Conservation (phyloP, 2,888 invertebrate genomes). For the Conchocele bisecta region DNA sequence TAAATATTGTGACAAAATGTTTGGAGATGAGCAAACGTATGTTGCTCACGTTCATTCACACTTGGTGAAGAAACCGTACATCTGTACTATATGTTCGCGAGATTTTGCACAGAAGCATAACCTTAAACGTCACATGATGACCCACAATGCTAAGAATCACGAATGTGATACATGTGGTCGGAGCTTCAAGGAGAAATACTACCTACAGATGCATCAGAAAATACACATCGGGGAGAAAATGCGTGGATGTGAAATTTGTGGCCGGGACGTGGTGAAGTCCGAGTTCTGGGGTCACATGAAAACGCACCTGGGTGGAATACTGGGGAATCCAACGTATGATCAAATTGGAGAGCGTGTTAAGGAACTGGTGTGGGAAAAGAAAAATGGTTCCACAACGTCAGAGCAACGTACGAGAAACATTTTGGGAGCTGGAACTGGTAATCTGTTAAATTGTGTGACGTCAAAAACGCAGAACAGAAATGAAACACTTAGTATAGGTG, state of each 20-base stretch:
- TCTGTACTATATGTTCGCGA: conserved; percentile 27
- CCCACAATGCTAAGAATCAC: conserved; percentile 35
- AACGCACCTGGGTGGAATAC: conserved; percentile 28
- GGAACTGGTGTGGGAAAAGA: conserved; percentile 39
- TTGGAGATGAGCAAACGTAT: background rate
- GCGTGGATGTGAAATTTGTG: conserved; percentile 44
- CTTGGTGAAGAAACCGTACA: conserved; percentile 14
- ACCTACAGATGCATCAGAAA: conserved; percentile 53
- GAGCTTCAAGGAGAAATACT: conserved; percentile 42
- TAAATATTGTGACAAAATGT: conserved; percentile 19
- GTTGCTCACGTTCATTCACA: conserved; percentile 1
- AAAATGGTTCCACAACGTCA: too few species aligned
- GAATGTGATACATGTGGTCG: conserved; percentile 33
- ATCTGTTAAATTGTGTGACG: too few species aligned
- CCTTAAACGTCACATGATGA: conserved; percentile 47
- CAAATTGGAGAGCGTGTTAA: conserved; percentile 43
- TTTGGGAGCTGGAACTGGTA: too few species aligned
- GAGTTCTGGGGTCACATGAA: conserved; percentile 33
- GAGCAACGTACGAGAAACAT: too few species aligned
- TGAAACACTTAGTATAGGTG: too few species aligned
- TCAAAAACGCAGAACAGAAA: too few species aligned
- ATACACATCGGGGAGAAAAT: conserved; percentile 25
- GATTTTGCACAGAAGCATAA: conserved; percentile 44
- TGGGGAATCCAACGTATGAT: conserved; percentile 44
- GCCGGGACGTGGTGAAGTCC: conserved; percentile 23